Evolutionary conservation across 2,888 invertebrate genomes (phyloP), one percentile per base, ranked within the genome.

Genomic region (Cheilosia vulpina): DNA sequence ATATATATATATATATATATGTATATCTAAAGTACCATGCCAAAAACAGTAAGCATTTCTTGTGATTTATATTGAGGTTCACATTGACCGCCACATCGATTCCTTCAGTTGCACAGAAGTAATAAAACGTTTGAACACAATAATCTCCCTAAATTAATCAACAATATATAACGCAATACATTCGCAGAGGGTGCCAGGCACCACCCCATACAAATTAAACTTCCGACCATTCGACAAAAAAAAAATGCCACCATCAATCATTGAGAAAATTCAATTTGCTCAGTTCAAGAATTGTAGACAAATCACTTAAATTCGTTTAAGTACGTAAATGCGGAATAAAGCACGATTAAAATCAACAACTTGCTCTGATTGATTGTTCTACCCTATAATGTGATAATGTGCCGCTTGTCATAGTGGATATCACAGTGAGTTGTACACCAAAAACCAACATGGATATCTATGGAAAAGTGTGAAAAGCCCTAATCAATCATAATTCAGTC

Each of bases 331-430:
- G 45, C 68, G 55, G 66, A 43, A 57, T 55, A 45, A 69, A 73
- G 43, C 69, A 79, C 52, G 57, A 73, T 78, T 58, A 52, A 73
- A 75, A 69, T 79, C 79, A 53, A 31, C 53, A 65, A 58, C 63
- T 19, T 38, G 6, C 50, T 65, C 73, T 83, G 78, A 83, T 78
- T 78, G 83, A 83, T 83, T 83, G 78, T 78, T 73, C 19, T 72
- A 55, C 68, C 68, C 66, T 50, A 57, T 50, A 57, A 73, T 63
- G 83, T 83, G 63, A 83, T 83, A 73, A 83, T 78, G 72, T 78
- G 68, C 43, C 27, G 47, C 50, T 72, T 72, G 78, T 55, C 50
- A 63, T 38, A 63, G 50, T 45, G 38, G 66, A 62, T 50, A 72
- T 73, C 17, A 34, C 43, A 17, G 47, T 62, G 53, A 75, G 27